Conservation (phyloP, 2,113 vertebrate genomes). For the Petromus typicus region DNA sequence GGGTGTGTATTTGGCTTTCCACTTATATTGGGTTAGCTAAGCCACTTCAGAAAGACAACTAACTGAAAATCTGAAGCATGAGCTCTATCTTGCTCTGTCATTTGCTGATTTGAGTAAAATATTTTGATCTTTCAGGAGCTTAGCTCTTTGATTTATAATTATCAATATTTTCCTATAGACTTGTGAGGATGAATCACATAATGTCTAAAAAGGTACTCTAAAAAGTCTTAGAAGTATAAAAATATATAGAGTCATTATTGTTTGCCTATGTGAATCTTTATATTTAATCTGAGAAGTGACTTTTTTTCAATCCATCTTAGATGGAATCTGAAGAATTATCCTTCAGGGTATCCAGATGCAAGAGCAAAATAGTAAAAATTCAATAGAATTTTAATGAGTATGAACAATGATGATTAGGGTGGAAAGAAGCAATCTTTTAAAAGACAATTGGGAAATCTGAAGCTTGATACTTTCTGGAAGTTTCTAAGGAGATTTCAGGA, state of each 20-base stretch:
- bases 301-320: neutral
- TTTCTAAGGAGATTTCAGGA: neutral
- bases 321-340: neutral
- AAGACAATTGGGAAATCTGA: neutral
- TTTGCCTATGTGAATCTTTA: neutral
- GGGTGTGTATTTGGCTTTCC: neutral
- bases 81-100: neutral
- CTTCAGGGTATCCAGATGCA: neutral
- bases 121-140: neutral
- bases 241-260: neutral
- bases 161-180: neutral
- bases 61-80: neutral
- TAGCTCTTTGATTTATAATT: neutral
- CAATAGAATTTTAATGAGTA: neutral
- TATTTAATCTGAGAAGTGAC: neutral
- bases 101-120: neutral
- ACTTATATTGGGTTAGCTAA: neutral
- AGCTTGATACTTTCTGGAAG: neutral
- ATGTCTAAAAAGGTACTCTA: neutral
- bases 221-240: neutral
- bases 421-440: neutral
- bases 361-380: neutral
- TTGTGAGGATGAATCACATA: neutral
- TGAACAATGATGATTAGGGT: too few species aligned
- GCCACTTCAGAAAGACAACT: neutral